phyloP scores from a whole-genome alignment of 2,888 invertebrate species.

The Drosophila ustulata region DNA sequence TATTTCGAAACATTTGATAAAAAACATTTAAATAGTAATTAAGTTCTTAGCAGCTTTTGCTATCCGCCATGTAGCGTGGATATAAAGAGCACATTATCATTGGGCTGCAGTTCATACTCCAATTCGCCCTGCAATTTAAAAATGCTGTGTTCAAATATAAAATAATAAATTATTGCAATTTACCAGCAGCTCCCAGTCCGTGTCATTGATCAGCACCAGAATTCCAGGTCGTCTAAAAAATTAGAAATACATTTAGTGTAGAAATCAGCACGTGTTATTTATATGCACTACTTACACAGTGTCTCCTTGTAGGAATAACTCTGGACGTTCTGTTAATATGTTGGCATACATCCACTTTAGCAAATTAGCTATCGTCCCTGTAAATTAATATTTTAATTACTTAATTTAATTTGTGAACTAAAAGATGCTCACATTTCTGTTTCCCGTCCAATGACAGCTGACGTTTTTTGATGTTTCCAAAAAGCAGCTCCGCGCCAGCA shows the following conservation, averaged over 20 bases:
- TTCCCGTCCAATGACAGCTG: constrained; percentile 88
- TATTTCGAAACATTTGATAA: neutral
- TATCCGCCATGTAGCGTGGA: constrained; percentile 94
- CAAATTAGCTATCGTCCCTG: constrained; percentile 90
- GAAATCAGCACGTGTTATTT: neutral
- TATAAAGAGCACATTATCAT: constrained; percentile 92
- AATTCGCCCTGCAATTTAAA: constrained; percentile 87
- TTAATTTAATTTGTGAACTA: constrained; percentile 69
- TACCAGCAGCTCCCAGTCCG: constrained; percentile 96
- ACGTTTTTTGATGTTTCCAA: constrained; percentile 92
- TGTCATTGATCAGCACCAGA: constrained; percentile 96
- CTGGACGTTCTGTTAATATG: constrained; percentile 92
- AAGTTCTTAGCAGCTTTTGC: constrained; percentile 49
- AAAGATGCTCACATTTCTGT: constrained; percentile 83
- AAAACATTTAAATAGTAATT: neutral
- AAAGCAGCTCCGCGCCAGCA: constrained; percentile 96
- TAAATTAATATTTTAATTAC: constrained; percentile 16
- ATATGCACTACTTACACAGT: constrained; percentile 80
- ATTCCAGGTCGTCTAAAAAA: constrained; percentile 92
- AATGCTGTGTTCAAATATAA: constrained; percentile 65
- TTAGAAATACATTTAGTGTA: neutral
- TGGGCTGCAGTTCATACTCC: constrained; percentile 89
- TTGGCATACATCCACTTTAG: constrained; percentile 94
- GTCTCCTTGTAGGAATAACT: constrained; percentile 87
- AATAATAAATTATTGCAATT: constrained; percentile 60